These are phyloP conservation scores for Sitophilus oryzae DNA, from an alignment of 1,140 invertebrate genomes.

Conservation along the genomic window DNA sequence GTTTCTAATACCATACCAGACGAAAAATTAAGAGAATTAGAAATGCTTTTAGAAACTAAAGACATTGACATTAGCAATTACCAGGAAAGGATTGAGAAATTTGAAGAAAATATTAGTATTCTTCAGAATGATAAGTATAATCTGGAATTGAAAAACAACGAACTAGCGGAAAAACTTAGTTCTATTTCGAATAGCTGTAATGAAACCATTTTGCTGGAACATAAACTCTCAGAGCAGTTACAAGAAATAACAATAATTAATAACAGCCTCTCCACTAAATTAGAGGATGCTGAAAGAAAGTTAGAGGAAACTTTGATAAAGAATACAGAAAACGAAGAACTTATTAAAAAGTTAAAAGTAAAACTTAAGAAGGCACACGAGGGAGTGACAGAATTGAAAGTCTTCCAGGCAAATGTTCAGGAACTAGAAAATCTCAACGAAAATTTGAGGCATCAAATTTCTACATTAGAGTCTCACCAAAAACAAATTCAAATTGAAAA, in stretches of 20 bases:
- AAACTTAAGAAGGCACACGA: conserved; percentile 49
- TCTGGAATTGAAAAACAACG: conserved; percentile 50
- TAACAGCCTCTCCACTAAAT: conserved; percentile 50
- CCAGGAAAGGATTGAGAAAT: conserved; percentile 51
- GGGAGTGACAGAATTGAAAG: conserved; percentile 26
- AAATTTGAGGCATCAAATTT: conserved; percentile 41
- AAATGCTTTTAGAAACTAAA: conserved; percentile 65
- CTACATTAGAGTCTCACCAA: conserved; percentile 45
- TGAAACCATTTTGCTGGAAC: conserved; percentile 51
- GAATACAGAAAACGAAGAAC: conserved; percentile 39
- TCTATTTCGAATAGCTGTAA: conserved; percentile 49
- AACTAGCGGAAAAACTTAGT: conserved; percentile 51
- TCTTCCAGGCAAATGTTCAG: conserved; percentile 16
- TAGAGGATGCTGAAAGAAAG: conserved; percentile 50
- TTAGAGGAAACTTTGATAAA: conserved; percentile 50
- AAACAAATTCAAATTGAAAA: conserved; percentile 50
- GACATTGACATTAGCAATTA: conserved; percentile 60
- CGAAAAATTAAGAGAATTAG: conserved; percentile 64
- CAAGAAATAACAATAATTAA: conserved; percentile 51
- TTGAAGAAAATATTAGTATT: conserved; percentile 53
- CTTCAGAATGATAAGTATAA: conserved; percentile 51
- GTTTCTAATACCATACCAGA: conserved; percentile 33
- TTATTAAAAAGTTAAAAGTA: conserved; percentile 45
- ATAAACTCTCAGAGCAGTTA: conserved; percentile 50
- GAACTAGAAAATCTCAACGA: conserved; percentile 34